Conservation (phyloP, 2,797 vertebrate species). For the Acrossocheilus fasciatus region DNA sequence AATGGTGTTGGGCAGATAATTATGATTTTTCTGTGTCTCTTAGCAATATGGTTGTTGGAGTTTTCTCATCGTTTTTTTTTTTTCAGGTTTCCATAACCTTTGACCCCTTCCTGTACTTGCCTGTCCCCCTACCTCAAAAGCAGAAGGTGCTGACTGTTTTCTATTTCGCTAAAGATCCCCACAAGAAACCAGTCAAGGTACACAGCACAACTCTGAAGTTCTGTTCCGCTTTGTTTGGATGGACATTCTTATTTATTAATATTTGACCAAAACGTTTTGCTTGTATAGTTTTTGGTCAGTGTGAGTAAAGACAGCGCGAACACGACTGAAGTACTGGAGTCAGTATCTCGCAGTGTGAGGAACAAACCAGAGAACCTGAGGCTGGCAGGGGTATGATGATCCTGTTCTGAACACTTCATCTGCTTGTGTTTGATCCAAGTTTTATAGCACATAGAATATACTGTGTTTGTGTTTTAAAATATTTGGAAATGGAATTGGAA, state of each 20-base stretch:
- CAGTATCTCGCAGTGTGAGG: constrained; percentile 87
- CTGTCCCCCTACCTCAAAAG: constrained; percentile 96
- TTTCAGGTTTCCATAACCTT: constrained; percentile 97
- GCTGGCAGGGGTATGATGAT: constrained; percentile 86
- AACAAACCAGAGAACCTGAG: constrained; percentile 93
- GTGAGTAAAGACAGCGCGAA: constrained; percentile 97
- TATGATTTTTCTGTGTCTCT: too few relatives aligned
- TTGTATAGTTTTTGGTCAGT: constrained; percentile 90
- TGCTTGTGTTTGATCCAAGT: neutral
- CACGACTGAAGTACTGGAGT: constrained; percentile 92
- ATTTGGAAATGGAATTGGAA: neutral
- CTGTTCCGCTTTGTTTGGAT: neutral
- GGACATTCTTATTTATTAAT: neutral
- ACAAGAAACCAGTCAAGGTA: constrained; percentile 97
- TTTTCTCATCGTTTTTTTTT: neutral
- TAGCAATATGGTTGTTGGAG: neutral
- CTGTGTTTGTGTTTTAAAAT: neutral
- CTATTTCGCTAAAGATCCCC: constrained; percentile 95
- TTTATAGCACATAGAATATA: neutral
- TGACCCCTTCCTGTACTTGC: constrained; percentile 97
- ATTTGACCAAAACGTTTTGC: neutral
- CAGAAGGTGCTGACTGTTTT: constrained; percentile 97
- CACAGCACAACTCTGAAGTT: neutral
- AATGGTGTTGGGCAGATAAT: neutral
- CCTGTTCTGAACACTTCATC: neutral